Evolutionary conservation across 2,888 invertebrate genomes (phyloP).

Genomic region (Drosophila colorata): DNA sequence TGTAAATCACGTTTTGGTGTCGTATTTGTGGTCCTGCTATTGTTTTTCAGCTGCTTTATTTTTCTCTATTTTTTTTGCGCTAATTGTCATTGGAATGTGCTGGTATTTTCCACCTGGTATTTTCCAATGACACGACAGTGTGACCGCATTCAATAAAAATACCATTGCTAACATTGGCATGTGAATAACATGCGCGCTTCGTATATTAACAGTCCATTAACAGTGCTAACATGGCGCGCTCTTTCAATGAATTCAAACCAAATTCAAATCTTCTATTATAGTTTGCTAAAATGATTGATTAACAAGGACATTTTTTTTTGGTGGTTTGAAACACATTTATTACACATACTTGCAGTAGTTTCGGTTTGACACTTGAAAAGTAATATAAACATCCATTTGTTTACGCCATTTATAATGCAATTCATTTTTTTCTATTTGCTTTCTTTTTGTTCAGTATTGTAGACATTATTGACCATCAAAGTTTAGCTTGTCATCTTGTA

Average conservation of each 20-base stretch:
- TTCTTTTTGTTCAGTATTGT: constrained; percentile 6
- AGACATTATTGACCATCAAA: constrained; percentile 12
- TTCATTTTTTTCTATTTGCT: background rate
- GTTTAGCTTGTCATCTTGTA: constrained; percentile 15
- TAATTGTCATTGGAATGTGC: constrained; percentile 68
- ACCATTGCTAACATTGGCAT: background rate
- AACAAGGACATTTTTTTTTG: constrained; percentile 1
- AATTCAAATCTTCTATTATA: background rate
- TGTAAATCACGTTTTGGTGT: constrained; percentile 49
- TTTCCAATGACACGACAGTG: constrained; percentile 39
- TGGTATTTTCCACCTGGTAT: constrained; percentile 53
- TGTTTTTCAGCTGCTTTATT: constrained; percentile 46
- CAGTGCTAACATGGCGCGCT: constrained; percentile 22
- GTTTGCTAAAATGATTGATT: too few species aligned
- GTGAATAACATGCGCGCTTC: constrained; percentile 14
- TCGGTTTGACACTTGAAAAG: constrained; percentile 23
- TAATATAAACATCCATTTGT: constrained; percentile 15
- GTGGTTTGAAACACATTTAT: constrained; percentile 57
- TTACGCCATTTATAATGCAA: constrained; percentile 4
- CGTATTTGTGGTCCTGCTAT: constrained; percentile 50
- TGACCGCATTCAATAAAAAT: constrained; percentile 9
- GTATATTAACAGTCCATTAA: constrained; percentile 1
- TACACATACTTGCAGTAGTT: constrained; percentile 36
- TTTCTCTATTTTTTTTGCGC: constrained; percentile 51
- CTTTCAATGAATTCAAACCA: constrained; percentile 2